Evolutionary conservation across 2,113 vertebrate species (phyloP), one percentile per base, ranked within the genome.

Genomic region (Zeus faber): DNA sequence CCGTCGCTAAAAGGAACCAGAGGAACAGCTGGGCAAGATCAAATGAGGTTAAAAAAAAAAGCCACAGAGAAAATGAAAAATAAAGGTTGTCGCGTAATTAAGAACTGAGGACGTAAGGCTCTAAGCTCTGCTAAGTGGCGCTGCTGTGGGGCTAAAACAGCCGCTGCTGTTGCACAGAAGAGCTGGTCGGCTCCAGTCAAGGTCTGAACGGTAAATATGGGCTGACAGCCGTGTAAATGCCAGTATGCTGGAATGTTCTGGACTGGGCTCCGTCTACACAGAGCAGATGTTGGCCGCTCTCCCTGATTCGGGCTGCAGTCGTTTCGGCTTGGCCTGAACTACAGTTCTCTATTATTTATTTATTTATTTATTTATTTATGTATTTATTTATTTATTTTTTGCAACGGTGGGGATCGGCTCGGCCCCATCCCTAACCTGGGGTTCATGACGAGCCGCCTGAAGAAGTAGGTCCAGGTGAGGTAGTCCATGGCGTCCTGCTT

Each of bases 401-500:
- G n/a, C 41, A 59, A 22, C 43, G 55, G 37, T 56, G 50, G 61
- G 49, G 55, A 45, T 33, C 2, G 31, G 31, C 8, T 11, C 26
- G 26, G 31, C 8, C 7, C 31, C 17, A n/a, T 35, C 1, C 2
- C 69, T 67, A 3, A 98, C 97, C 93, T 98, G 67, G 97, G 97
- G 79, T 98, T 99, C 97, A 98, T 99, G 76, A 98, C 86, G 74
- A 99, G 93, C 37, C 97, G 89, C 54, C 95, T 91, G 86, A 98
- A 98, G 86, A 99, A 98, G 63, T 98, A 98, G 0, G 95, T 98
- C 97, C 97, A 99, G 45, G 96, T 99, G 76, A 99, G 93, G 81
- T 99, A 99, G 86, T 99, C 97, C 95, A 99, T 93, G 27, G 96
- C 93, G 43, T 99, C 97, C 77, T 99, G 97, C 70, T 99, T 99